Evolutionary conservation across 2,113 vertebrate species (phyloP).

Genomic region (Phycodurus eques): DNA sequence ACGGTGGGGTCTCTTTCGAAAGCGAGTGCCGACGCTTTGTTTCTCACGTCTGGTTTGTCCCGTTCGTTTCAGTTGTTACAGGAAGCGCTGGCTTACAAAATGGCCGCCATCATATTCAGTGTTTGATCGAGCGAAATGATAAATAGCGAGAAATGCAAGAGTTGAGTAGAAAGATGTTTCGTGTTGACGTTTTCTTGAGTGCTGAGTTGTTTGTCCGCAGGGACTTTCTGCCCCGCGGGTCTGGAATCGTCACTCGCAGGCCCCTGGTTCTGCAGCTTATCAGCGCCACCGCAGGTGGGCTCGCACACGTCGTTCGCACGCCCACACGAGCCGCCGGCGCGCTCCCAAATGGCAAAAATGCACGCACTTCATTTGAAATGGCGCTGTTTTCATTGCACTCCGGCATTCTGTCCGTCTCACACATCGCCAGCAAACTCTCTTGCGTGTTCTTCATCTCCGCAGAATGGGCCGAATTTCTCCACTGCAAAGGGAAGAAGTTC

Average conservation of each 20-base stretch:
- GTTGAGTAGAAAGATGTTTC: not conserved
- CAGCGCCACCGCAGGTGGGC: slow-evolving; percentile 71
- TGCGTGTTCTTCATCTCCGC: slow-evolving; percentile 13
- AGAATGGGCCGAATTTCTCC: slow-evolving; percentile 96
- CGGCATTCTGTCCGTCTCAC: slow-evolving; percentile 29
- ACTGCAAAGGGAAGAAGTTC: slow-evolving; percentile 92
- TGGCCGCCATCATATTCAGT: not conserved
- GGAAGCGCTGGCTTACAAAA: slow-evolving; percentile 28
- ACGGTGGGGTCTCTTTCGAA: too few relatives aligned
- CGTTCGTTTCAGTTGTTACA: not conserved
- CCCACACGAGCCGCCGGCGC: slow-evolving; percentile 29
- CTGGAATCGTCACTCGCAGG: slow-evolving; percentile 76
- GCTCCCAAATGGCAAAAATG: slow-evolving; percentile 11
- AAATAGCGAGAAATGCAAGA: not conserved
- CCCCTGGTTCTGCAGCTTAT: slow-evolving; percentile 80
- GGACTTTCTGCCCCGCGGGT: slow-evolving; percentile 80
- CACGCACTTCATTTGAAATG: slow-evolving; percentile 10
- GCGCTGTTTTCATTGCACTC: not conserved
- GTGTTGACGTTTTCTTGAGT: slow-evolving; percentile 12
- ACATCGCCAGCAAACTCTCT: slow-evolving; percentile 26
- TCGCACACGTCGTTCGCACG: slow-evolving; percentile 29
- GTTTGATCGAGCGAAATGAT: not conserved
- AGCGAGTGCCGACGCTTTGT: too few relatives aligned
- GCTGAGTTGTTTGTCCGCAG: slow-evolving; percentile 50
- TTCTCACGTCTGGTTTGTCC: too few relatives aligned